Conservation (phyloP, 2,113 vertebrate species). For the Okapia johnstoni region DNA sequence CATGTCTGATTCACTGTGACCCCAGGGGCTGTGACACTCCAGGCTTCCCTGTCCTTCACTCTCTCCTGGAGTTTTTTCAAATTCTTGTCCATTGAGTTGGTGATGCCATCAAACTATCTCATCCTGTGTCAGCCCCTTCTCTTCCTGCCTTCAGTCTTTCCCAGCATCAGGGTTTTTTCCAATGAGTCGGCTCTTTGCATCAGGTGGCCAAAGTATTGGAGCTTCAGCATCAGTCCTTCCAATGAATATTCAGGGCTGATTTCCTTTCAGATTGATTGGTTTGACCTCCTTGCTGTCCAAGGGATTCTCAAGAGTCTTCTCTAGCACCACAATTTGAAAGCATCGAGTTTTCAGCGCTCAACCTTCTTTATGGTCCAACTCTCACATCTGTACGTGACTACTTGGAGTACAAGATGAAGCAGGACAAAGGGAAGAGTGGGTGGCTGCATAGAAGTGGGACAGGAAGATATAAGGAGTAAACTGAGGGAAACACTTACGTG, state of each 20-base stretch:
- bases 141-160: not conserved
- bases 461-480: not conserved
- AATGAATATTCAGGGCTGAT: not conserved
- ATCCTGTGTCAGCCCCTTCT: not conserved
- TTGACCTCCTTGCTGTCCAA: not conserved
- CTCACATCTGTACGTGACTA: not conserved
- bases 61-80: not conserved
- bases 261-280: not conserved
- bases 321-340: not conserved
- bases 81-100: not conserved
- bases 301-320: not conserved
- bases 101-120: not conserved
- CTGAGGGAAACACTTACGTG: not conserved
- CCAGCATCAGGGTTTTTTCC: not conserved
- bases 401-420: not conserved
- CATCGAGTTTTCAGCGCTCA: fast-evolving
- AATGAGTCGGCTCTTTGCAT: fast-evolving
- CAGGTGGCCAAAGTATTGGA: not conserved
- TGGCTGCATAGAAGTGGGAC: not conserved
- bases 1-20: not conserved
- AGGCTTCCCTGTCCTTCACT: not conserved
- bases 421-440: not conserved
- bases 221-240: not conserved
- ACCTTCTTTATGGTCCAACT: not conserved
- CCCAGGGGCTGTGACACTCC: not conserved